These are phyloP conservation scores for Dromococcyx pavoninus DNA, from an alignment of 2,797 vertebrate genomes.

Conservation along the genomic window DNA sequence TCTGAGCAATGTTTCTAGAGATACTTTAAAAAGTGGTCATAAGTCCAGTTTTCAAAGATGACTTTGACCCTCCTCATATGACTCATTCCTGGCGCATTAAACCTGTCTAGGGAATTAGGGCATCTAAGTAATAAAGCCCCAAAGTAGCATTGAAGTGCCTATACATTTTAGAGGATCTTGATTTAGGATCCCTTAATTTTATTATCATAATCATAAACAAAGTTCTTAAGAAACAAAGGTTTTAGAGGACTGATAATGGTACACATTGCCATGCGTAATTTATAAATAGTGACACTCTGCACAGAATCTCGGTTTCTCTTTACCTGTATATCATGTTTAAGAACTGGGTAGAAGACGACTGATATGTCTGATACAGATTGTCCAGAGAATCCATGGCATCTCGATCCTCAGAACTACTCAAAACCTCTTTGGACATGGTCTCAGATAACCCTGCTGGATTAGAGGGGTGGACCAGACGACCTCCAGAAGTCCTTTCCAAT, in stretches of 20 bases:
- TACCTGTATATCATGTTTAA: background rate
- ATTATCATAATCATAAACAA: background rate
- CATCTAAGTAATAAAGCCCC: background rate
- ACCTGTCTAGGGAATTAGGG: background rate
- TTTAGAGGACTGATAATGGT: background rate
- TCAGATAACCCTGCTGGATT: background rate
- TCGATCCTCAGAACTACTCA: background rate
- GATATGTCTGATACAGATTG: background rate
- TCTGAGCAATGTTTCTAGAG: background rate
- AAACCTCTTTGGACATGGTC: background rate
- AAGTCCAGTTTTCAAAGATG: background rate
- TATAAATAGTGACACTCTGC: background rate
- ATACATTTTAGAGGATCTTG: background rate
- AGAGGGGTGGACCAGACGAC: background rate
- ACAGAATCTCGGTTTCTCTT: background rate
- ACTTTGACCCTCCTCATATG: background rate
- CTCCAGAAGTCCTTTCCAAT: background rate
- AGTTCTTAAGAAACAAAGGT: background rate
- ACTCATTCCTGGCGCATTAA: background rate
- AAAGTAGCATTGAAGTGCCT: background rate
- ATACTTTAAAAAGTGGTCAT: background rate
- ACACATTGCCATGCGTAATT: accelerated
- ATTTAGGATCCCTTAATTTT: background rate
- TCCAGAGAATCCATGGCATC: background rate
- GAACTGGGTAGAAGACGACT: background rate